A percentile compares a stretch with the other conserved stretches of the same genome.
Conservation (phyloP, 2,113 vertebrate species). For the Cyanoramphus novaezelandiae region DNA sequence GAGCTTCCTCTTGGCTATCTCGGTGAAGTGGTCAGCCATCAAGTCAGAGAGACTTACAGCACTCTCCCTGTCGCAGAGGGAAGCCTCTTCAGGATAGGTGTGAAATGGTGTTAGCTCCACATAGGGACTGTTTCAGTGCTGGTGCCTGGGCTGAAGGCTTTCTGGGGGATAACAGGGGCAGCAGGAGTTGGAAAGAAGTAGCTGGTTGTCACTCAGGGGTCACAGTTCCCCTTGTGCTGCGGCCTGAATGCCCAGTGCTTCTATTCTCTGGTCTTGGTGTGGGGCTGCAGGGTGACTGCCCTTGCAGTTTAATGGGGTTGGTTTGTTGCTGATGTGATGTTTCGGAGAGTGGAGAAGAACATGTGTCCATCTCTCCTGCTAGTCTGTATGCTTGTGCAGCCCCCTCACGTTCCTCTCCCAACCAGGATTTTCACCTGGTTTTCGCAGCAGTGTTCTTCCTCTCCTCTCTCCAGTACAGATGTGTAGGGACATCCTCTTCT, state of each 20-base stretch:
- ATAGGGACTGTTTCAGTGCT: neutral
- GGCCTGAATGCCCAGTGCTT: neutral
- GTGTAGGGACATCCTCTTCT: neutral
- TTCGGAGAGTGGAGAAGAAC: neutral
- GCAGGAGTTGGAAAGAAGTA: neutral
- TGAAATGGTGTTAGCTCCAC: neutral
- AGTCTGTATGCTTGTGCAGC: neutral
- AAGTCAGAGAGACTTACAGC: neutral
- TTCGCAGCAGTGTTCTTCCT: neutral
- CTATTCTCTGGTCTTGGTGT: neutral
- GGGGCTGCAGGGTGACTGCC: neutral
- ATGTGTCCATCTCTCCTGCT: neutral
- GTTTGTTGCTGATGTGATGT: neutral
- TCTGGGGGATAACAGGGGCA: neutral
- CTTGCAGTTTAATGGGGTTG: neutral
- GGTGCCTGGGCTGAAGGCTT: neutral
- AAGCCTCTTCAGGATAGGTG: neutral
- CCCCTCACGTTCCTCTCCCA: neutral
- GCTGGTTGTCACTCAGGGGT: neutral
- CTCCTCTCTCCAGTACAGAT: neutral
- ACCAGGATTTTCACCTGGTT: neutral
- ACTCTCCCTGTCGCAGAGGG: accelerated
- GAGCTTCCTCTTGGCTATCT: neutral
- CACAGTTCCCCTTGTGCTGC: neutral
- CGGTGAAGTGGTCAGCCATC: neutral